Evolutionary conservation across 2,113 vertebrate genomes (phyloP), one percentile per base, ranked within the genome.

Genomic region (Microcebus murinus): DNA sequence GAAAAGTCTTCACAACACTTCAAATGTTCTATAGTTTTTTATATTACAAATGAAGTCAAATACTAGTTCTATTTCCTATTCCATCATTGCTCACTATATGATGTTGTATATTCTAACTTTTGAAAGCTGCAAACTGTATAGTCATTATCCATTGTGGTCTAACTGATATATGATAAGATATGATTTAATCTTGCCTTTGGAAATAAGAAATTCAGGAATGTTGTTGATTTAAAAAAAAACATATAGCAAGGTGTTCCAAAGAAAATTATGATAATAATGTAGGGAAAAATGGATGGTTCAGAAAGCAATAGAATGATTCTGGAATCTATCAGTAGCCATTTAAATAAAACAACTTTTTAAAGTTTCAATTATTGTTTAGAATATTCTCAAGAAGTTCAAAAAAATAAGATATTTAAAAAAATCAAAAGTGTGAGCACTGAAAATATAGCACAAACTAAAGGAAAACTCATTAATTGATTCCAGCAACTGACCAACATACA

Each of bases 311-410:
- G 6, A 20, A 63, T 92, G 9, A 63, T 92, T 70, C 45, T 92
- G 17, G 21, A 86, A 88, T 83, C 48, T 67, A 20, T 90, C 17
- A 20, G 6, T 59, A 39, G 8, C 1, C 34, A 21, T 90, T 52
- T 79, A 90, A 77, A 87, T 57, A 68, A 76, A 29, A 76, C 29
- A 50, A 76, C 34, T 76, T 29, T 29, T 68, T 8, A 31, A 59
- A 67, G 2, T 48, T 68, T 90, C 0, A 39, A 50, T 63, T 87
- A 14, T 61, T 61, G 5, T 82, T 73, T 87, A 80, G 29, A 80
- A 74, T n/a, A 80, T 80, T 87, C 18, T 91, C 27, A 76, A 42
- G 4, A 90, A 85, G 25, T 34, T 93, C 39, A 93, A 93, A 93
- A 93, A 4, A 45, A 45, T 90, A 27, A 74, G 31, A 15, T 45